Percentiles rank a stretch among this genome's conserved stretches.
phyloP scores from a whole-genome alignment of 2,113 vertebrate species.

The Abramis brama region DNA sequence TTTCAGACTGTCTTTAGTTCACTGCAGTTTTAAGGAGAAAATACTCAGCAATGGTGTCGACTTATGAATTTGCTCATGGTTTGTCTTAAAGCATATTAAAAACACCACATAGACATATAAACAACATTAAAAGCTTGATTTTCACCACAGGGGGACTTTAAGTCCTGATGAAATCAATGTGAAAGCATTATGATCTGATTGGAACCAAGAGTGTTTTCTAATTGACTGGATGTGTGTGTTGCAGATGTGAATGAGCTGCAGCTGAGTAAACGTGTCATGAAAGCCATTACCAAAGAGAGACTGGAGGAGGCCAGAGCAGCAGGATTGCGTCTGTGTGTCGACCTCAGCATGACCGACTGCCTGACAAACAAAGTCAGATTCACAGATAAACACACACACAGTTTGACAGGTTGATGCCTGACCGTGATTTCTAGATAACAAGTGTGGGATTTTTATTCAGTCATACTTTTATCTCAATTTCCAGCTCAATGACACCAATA shows the following conservation, averaged over 20 bases:
- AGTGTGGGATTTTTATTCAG: neutral
- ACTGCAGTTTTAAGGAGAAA: too few relatives aligned
- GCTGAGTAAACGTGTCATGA: slow-evolving; percentile 77
- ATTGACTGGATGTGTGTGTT: neutral
- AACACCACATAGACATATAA: too few relatives aligned
- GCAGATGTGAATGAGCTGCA: slow-evolving; percentile 58
- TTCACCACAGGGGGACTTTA: too few relatives aligned
- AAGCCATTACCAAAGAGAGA: slow-evolving; percentile 79
- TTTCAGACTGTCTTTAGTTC: too few relatives aligned
- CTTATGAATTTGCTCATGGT: too few relatives aligned
- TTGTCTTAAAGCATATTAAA: too few relatives aligned
- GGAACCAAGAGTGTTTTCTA: neutral
- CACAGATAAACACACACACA: neutral
- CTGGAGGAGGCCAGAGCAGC: slow-evolving; percentile 77
- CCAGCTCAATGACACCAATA: too few relatives aligned
- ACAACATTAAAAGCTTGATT: too few relatives aligned
- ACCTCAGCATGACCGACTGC: slow-evolving; percentile 82
- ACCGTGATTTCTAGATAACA: neutral
- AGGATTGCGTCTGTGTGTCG: slow-evolving; percentile 84
- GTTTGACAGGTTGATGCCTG: neutral
- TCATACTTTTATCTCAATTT: slow-evolving; percentile 18
- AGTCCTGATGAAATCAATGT: too few relatives aligned
- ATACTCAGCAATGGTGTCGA: too few relatives aligned
- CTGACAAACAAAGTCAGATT: slow-evolving; percentile 86
- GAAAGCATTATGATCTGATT: too few relatives aligned